phyloP scores from a whole-genome alignment of 2,113 vertebrate genomes.

The Neodon shergylaensis region DNA sequence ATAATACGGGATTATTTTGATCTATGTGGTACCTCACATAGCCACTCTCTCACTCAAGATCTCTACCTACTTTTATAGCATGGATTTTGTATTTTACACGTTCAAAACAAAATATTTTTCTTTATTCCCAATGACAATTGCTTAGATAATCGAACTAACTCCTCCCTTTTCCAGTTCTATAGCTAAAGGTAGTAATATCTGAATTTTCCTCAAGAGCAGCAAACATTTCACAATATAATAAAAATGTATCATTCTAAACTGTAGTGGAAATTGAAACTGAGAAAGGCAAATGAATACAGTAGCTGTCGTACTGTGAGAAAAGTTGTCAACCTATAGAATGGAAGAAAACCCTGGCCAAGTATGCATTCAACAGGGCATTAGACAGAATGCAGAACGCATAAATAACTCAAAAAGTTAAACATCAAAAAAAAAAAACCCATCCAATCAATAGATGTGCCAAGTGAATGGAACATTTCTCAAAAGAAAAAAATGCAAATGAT shows the following conservation, averaged over 20 bases:
- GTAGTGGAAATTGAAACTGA: neutral
- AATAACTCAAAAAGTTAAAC: neutral
- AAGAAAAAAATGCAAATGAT: neutral
- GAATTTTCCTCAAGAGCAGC: neutral
- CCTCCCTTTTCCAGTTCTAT: neutral
- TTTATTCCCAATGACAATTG: neutral
- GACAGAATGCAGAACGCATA: neutral
- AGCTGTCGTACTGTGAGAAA: neutral
- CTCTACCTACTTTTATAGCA: neutral
- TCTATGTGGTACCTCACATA: neutral
- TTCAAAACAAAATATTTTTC: constrained; percentile 24
- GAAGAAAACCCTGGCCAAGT: neutral
- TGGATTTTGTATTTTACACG: neutral
- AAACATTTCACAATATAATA: neutral
- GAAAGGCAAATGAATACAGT: neutral
- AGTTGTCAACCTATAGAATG: neutral
- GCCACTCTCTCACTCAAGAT: neutral
- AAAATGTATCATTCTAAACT: neutral
- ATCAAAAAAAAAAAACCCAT: too few species aligned
- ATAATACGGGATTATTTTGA: neutral
- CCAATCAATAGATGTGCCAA: neutral
- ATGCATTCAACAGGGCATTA: neutral
- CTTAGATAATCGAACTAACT: neutral
- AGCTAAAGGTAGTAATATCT: neutral
- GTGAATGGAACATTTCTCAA: neutral